Evolutionary conservation across 2,797 vertebrate species (phyloP).

Genomic region (Coregonus suidteri): DNA sequence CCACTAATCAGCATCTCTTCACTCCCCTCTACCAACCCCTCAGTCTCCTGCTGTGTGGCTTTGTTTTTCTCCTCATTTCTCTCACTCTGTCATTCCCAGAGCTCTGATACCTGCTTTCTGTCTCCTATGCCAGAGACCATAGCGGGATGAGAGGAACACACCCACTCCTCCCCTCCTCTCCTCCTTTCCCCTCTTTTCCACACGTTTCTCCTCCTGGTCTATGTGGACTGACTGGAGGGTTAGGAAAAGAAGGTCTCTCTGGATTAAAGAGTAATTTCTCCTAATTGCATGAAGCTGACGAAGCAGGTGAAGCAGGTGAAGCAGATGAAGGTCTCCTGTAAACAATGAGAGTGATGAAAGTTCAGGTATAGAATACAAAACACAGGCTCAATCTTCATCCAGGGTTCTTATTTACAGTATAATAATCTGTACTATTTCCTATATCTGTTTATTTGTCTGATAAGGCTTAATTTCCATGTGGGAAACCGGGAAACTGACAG

Average conservation of each 20-base stretch:
- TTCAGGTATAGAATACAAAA: constrained; percentile 10
- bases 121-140: constrained; percentile 60
- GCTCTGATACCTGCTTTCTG: constrained; percentile 50
- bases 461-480: constrained; percentile 4
- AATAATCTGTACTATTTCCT: neutral
- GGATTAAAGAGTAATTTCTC: constrained; percentile 7
- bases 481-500: constrained; percentile 5
- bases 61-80: constrained; percentile 42
- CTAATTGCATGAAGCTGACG: constrained; percentile 14
- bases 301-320: too few species aligned
- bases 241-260: constrained; percentile 37
- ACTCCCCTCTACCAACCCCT: constrained; percentile 17
- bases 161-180: constrained; percentile 35
- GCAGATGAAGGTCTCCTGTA: too few species aligned
- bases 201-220: constrained; percentile 25
- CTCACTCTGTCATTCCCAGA: constrained; percentile 40
- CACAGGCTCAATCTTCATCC: neutral
- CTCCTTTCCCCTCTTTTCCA: constrained; percentile 67
- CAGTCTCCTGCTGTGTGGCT: constrained; percentile 60
- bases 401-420: neutral
- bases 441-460: neutral
- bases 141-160: constrained; percentile 56
- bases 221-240: constrained; percentile 42
- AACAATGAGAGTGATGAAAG: constrained; percentile 21
- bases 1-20: constrained; percentile 47